phyloP scores from a whole-genome alignment of 2,113 vertebrate genomes.

The Talpa occidentalis region DNA sequence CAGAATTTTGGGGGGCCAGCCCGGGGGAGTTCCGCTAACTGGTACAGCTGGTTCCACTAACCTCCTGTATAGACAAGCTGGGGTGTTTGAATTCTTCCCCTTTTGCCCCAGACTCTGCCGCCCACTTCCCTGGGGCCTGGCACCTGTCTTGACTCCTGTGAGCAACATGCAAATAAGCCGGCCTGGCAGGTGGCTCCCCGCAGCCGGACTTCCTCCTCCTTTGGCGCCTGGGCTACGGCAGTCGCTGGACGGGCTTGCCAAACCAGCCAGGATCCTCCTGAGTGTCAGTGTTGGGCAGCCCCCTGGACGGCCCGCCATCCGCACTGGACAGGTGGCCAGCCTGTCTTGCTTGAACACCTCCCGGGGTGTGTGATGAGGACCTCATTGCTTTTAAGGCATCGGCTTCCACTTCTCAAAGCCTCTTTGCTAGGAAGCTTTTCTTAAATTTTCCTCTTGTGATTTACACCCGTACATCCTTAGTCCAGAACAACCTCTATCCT shows the following conservation, averaged over 20 bases:
- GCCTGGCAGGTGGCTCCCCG: neutral
- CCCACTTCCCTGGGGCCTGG: neutral
- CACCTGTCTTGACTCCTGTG: neutral
- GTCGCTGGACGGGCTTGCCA: too few relatives aligned
- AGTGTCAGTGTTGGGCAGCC: neutral
- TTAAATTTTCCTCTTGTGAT: neutral
- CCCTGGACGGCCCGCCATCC: neutral
- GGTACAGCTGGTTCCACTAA: neutral
- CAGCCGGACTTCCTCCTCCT: neutral
- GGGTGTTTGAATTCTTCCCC: fast-evolving
- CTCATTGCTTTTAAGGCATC: neutral
- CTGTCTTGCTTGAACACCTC: neutral
- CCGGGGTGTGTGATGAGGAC: too few relatives aligned
- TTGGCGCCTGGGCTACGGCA: neutral
- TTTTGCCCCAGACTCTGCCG: neutral
- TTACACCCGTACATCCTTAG: neutral
- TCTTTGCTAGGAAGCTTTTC: neutral
- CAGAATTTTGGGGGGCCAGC: too few relatives aligned
- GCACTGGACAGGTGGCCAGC: neutral
- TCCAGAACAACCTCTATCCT: fast-evolving
- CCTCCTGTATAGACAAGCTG: neutral
- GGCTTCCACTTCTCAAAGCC: neutral
- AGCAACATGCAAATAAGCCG: neutral
- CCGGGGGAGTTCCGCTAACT: fast-evolving
- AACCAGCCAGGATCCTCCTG: too few relatives aligned